Percentiles rank a stretch among this genome's conserved stretches.
These are phyloP conservation scores for Nesoenas mayeri DNA, from an alignment of 2,113 vertebrate species.

Conservation along the genomic window DNA sequence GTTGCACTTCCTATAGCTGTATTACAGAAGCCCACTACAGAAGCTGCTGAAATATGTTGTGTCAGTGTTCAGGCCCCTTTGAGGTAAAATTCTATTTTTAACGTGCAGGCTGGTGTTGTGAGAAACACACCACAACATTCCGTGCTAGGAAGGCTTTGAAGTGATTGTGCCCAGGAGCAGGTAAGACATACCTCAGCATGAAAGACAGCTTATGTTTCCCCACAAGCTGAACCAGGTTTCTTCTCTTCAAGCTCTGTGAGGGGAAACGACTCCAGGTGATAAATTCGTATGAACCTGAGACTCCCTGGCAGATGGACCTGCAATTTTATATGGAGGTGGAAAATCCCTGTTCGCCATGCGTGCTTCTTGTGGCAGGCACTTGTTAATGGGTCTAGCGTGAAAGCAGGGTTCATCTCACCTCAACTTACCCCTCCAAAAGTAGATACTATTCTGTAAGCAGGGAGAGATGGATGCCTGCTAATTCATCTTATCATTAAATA, in stretches of 20 bases:
- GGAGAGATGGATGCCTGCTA: not conserved
- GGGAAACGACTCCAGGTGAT: not conserved
- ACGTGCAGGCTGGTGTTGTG: not conserved
- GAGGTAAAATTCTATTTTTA: constrained; percentile 26
- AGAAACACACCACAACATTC: not conserved
- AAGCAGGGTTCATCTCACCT: not conserved
- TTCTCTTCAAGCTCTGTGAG: not conserved
- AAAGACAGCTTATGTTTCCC: constrained; percentile 1
- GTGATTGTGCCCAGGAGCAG: constrained; percentile 20
- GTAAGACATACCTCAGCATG: not conserved
- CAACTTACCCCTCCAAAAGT: not conserved
- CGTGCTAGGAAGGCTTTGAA: constrained; percentile 19
- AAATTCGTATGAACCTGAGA: not conserved
- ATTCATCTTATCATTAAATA: not conserved
- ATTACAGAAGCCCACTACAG: not conserved
- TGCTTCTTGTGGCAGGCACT: not conserved
- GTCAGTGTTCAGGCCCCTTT: not conserved
- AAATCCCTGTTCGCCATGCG: not conserved
- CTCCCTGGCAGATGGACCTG: not conserved
- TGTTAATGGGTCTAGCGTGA: not conserved
- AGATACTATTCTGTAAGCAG: not conserved
- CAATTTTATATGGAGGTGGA: not conserved
- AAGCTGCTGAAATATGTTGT: not conserved
- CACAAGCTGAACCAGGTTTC: not conserved
- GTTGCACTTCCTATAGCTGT: not conserved